Percentiles rank a stretch among this genome's conserved stretches.
Evolutionary conservation across 2,888 invertebrate species (phyloP).

Genomic region (Hololepta plana): DNA sequence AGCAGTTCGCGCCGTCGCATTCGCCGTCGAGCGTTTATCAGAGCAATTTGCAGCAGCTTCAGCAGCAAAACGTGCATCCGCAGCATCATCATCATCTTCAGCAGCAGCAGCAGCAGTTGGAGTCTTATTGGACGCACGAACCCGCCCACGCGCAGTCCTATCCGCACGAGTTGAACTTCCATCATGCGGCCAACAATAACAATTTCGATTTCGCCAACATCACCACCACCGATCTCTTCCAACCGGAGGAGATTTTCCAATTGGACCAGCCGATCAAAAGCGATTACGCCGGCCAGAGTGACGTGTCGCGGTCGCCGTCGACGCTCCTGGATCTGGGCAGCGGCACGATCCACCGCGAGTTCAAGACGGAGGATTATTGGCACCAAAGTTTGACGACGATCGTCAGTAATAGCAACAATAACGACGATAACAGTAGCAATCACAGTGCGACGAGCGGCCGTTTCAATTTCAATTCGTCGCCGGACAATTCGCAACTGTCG

Average conservation of each 20-base stretch:
- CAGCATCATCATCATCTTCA: slow-evolving; percentile 20
- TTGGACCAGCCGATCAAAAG: slow-evolving; percentile 52
- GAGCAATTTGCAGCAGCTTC: slow-evolving; percentile 1
- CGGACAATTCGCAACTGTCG: slow-evolving; percentile 30
- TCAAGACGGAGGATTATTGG: slow-evolving; percentile 43
- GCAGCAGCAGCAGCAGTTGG: slow-evolving; percentile 16
- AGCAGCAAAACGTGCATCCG: neutral
- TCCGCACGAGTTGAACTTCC: slow-evolving; percentile 20
- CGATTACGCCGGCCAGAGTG: slow-evolving; percentile 32
- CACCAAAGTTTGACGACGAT: slow-evolving; percentile 29
- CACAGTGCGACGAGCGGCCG: slow-evolving; percentile 23
- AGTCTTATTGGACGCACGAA: slow-evolving; percentile 27
- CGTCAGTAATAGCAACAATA: slow-evolving; percentile 31
- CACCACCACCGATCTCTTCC: slow-evolving; percentile 47
- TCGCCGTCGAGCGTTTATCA: slow-evolving; percentile 10
- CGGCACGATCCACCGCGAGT: slow-evolving; percentile 44
- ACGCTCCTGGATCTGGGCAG: slow-evolving; percentile 54
- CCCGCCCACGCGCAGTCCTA: slow-evolving; percentile 23
- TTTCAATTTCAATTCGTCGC: slow-evolving; percentile 30
- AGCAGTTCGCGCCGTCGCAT: slow-evolving; percentile 16
- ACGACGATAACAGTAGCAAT: slow-evolving; percentile 21
- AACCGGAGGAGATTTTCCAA: slow-evolving; percentile 63
- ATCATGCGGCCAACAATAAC: slow-evolving; percentile 17
- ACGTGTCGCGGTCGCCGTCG: slow-evolving; percentile 41
- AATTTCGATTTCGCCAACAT: slow-evolving; percentile 41